Evolutionary conservation across 2,888 invertebrate genomes (phyloP).

Genomic region (Caenorhabditis auriculariae): DNA sequence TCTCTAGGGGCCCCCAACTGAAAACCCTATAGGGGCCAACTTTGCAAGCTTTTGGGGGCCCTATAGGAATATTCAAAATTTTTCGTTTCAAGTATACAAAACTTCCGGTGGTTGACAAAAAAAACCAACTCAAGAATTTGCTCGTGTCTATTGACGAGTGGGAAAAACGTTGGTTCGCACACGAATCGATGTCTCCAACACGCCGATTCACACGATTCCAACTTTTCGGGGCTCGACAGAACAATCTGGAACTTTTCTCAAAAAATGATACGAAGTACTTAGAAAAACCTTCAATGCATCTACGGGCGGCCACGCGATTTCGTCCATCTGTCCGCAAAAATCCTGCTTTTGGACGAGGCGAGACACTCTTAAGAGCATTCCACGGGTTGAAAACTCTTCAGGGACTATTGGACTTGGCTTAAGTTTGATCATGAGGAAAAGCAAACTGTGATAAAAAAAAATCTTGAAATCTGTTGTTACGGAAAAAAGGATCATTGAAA

Average conservation of each 20-base stretch:
- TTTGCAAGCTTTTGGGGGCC: no score
- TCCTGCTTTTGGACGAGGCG: slow-evolving; percentile 65
- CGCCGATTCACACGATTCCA: slow-evolving; percentile 22
- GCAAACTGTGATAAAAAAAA: no score
- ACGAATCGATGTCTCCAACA: slow-evolving; percentile 16
- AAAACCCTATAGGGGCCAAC: no score
- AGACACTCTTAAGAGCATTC: slow-evolving; percentile 66
- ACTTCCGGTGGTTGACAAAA: no score
- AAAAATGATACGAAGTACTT: neutral
- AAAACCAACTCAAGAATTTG: no score
- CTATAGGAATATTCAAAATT: no score
- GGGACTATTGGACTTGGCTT: slow-evolving; percentile 61
- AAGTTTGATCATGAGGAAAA: no score
- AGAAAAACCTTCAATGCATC: slow-evolving; percentile 1
- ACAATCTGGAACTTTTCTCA: neutral
- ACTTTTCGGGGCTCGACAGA: neutral
- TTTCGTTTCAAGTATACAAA: no score
- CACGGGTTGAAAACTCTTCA: slow-evolving; percentile 65
- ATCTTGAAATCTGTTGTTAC: no score
- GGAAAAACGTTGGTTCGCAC: slow-evolving; percentile 40
- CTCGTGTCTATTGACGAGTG: slow-evolving; percentile 24
- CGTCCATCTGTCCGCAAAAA: slow-evolving; percentile 57
- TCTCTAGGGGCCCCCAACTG: no score
- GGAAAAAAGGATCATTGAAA: no score
- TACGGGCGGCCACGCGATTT: slow-evolving; percentile 6